Evolutionary conservation across 2,888 invertebrate species (phyloP).

Genomic region (Meiosimyza decipiens): DNA sequence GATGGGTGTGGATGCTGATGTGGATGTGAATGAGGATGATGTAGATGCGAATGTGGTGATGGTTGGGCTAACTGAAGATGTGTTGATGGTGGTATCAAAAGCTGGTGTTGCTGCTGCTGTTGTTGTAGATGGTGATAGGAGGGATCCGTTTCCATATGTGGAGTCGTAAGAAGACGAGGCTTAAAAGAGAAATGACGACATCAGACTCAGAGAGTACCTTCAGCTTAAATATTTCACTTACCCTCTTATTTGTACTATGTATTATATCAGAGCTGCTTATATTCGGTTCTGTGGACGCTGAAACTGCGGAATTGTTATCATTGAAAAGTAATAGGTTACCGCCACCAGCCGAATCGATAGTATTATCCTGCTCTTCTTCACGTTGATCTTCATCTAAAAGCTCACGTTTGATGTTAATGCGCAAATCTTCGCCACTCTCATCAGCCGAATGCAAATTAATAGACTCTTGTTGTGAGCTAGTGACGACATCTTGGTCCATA

Average conservation of each 20-base stretch:
- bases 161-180: constrained; percentile 62
- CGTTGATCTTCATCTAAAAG: constrained; percentile 65
- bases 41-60: constrained; percentile 48
- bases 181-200: constrained; percentile 39
- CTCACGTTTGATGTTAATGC: constrained; percentile 70
- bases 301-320: constrained; percentile 55
- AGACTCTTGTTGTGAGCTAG: constrained; percentile 76
- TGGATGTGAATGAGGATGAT: constrained; percentile 45
- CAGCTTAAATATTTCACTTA: constrained; percentile 46
- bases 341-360: constrained; percentile 74
- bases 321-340: constrained; percentile 63
- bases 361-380: constrained; percentile 76
- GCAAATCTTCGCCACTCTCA: constrained; percentile 72
- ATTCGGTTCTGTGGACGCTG: constrained; percentile 63
- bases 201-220: not conserved
- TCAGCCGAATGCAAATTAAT: constrained; percentile 64
- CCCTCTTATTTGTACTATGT: constrained; percentile 67
- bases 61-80: constrained; percentile 50
- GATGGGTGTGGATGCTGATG: constrained; percentile 46
- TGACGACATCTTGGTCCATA: constrained; percentile 73
- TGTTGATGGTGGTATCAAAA: constrained; percentile 48
- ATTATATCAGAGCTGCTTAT: constrained; percentile 65
- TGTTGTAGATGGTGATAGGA: constrained; percentile 66
- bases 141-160: constrained; percentile 65
- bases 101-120: constrained; percentile 55